Evolutionary conservation across 2,113 vertebrate genomes (phyloP), one percentile per base, ranked within the genome.

Genomic region (Notechis scutatus): DNA sequence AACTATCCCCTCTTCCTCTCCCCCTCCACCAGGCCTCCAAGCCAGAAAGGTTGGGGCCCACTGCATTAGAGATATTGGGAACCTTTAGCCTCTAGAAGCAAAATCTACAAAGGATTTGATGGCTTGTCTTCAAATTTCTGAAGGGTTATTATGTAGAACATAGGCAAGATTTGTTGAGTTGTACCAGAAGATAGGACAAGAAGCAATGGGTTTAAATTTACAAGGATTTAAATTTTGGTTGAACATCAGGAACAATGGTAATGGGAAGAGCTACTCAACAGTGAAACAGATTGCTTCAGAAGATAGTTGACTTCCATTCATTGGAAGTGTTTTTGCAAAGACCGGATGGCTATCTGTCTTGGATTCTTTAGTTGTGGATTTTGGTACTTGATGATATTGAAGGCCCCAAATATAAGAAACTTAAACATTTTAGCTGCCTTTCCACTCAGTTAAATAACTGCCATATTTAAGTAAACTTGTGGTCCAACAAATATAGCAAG

Each of bases 401-500:
- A 9, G 3, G 7, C 21, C 74, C 18, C 69, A 39, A 21, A 81
- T 42, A 81, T 42, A 42, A 39, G 34, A 15, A 81, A 54, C 24
- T 3, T 52, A 18, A 92, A 29, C 74, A 26, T 20, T 91, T 64
- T 69, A 90, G 86, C 10, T 69, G 34, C 39, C 3, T 86, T 50
- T 5, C 89, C 64, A 87, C 90, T 92, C 90, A 88, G 90, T 87
- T 94, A 39, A 54, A 23, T 95, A 93, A 93, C 45, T 89, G 64
- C 61, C 15, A 1, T 95, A 26, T 45, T 92, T 95, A 21, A 59
- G 34, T 21, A 52, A 92, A 95, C 1, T 6, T 45, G 26, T 86
- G 88, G 26, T 6, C 64, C 74, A 64, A 74, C 69, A 64, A 29
- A 47, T 55, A 59, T 42, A 21, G 39, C 20, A 64, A 52, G 26